Base-by-base conservation (phyloP, 2,797 vertebrate genomes). In the Galago senegalensis region DNA sequence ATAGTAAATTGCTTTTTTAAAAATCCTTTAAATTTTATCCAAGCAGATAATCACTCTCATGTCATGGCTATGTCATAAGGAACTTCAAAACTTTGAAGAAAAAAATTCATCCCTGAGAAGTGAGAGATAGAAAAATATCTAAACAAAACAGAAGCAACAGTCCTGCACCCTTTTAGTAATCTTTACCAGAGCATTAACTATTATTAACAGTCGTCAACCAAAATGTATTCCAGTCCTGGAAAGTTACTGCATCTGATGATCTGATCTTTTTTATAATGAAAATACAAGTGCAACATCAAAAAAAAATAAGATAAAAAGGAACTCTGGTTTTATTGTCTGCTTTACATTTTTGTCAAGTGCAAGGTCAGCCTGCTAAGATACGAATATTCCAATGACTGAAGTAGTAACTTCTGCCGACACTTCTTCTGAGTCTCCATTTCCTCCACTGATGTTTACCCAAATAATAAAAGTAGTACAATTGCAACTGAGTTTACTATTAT, bases 401-500 rank as follows among this genome's bases (percentile, higher is more conserved):
- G 96, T 43, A 85, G 65, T 75, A 95, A 65, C 56, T 91, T 95
- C 93, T 56, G 92, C 80, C 73, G 83, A 81, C 77, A 86, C 77
- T 96, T 98, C 98, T 98, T 97, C 92, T 93, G 96, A 94, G 92
- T 97, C 85, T 34, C 23, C 95, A 89, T 82, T 82, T 93, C 6
- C 56, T 2, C 6, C 95, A 94, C 0, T 0, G 27, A 84, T 73
- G 96, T 97, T 99, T 99, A 99, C 72, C 99, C 99, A 46, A 99
- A 99, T 76, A 99, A 98, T 93, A 99, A 96, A 90, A 99, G 98
- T 60, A 99, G 98, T 93, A 99, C 77, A 7, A 99, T 99, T 63
- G 98, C 99, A 96, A 99, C 46, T 0, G 99, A 98, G 95, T 99
- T 99, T 94, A 99, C 98, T n/a, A 99, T 98, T 97, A 99, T 99